Evolutionary conservation across 2,888 invertebrate species (phyloP).

Genomic region (Esperia sulphurella): DNA sequence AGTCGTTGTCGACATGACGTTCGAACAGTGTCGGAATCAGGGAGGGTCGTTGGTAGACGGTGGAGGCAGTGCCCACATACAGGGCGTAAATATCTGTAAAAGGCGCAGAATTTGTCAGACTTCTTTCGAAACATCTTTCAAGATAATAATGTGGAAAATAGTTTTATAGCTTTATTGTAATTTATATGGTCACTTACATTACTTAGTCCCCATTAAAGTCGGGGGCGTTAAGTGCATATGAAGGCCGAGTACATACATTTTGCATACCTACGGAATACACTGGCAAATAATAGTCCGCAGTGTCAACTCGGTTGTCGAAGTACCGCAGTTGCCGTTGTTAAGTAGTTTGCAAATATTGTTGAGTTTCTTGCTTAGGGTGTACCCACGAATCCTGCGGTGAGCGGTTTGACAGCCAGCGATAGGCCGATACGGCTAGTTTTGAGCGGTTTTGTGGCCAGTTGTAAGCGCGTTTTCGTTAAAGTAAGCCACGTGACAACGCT

Average conservation of each 20-base stretch:
- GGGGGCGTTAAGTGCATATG: slow-evolving; percentile 16
- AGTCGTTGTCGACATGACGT: slow-evolving; percentile 24
- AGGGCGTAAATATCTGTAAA: neutral
- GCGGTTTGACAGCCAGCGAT: neutral
- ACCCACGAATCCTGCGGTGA: neutral
- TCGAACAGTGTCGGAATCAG: neutral
- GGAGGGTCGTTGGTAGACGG: no score
- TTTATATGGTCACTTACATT: no score
- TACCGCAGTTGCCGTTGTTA: slow-evolving; percentile 5
- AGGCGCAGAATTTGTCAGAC: no score
- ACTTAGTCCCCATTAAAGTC: no score
- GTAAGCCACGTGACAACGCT: no score
- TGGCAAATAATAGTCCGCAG: slow-evolving; percentile 46
- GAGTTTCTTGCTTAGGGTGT: slow-evolving; percentile 5
- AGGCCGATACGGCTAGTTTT: neutral
- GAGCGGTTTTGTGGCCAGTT: no score
- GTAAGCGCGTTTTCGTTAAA: no score
- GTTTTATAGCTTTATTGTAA: no score
- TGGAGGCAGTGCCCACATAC: no score
- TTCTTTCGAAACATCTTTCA: no score
- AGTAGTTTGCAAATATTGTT: slow-evolving; percentile 10
- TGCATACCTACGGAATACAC: slow-evolving; percentile 38
- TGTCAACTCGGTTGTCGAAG: slow-evolving; percentile 2
- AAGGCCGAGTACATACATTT: slow-evolving; percentile 31
- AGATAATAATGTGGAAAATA: no score